A percentile compares a stretch with the other conserved stretches of the same genome.
Evolutionary conservation across 2,797 vertebrate genomes (phyloP).

Genomic region (Otolemur crassicaudatus): DNA sequence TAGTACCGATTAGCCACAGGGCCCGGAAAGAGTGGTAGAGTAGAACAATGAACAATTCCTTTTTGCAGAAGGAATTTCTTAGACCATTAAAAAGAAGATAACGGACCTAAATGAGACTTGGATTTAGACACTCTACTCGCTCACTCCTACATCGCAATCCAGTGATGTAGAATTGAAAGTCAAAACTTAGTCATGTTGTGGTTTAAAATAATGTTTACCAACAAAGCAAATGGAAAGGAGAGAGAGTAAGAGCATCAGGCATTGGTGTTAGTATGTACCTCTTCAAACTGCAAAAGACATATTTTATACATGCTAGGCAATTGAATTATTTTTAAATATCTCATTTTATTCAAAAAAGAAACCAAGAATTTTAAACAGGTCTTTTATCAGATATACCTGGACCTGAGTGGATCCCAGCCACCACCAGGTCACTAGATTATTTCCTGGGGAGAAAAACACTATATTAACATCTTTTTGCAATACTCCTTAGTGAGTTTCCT

Average conservation of each 20-base stretch:
- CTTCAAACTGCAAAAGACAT: neutral
- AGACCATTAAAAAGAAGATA: neutral
- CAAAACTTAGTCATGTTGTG: neutral
- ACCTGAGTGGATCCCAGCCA: neutral
- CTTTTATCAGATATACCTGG: neutral
- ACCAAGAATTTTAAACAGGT: neutral
- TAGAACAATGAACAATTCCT: neutral
- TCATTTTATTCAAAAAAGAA: neutral
- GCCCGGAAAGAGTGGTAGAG: neutral
- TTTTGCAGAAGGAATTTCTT: neutral
- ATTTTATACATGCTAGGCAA: neutral
- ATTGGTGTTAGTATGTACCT: neutral
- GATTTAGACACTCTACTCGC: neutral
- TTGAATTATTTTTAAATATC: neutral
- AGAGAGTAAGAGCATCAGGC: neutral
- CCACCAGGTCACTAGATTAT: neutral
- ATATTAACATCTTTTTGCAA: neutral
- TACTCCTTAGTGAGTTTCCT: neutral
- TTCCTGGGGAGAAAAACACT: neutral
- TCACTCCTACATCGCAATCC: neutral
- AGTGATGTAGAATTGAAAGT: neutral
- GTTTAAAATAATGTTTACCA: neutral
- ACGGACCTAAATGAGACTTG: neutral
- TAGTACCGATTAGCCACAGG: neutral
- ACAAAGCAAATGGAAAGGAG: neutral